A percentile compares a stretch with the other conserved stretches of the same genome.
These are phyloP conservation scores for Oscheius sp. DNA, from an alignment of 2,888 invertebrate species.

Conservation along the genomic window DNA sequence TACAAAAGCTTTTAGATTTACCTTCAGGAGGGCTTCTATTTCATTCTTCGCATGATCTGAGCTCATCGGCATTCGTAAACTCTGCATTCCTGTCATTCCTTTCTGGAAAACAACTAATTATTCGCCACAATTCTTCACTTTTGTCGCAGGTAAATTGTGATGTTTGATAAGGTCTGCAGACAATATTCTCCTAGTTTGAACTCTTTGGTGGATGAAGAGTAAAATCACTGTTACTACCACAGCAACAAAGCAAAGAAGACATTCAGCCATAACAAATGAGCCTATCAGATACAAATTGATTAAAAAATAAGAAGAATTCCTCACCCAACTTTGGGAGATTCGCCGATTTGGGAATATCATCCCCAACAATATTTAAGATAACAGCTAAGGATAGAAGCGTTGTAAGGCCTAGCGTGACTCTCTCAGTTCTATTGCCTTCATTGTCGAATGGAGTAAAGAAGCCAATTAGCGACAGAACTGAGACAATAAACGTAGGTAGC, in stretches of 20 bases:
- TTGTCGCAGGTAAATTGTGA: neutral
- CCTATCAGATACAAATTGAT: constrained; percentile 22
- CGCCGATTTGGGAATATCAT: constrained; percentile 31
- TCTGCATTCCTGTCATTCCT: neutral
- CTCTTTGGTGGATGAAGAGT: constrained; percentile 24
- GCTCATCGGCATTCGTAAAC: neutral
- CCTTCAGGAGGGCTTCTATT: neutral
- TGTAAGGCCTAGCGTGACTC: constrained; percentile 26
- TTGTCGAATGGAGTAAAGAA: constrained; percentile 31
- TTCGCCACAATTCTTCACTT: neutral
- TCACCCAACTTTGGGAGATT: constrained; percentile 26
- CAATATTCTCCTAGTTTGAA: constrained; percentile 18
- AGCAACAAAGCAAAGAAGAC: constrained; percentile 22
- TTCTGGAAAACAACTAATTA: neutral
- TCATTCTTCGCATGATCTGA: no score
- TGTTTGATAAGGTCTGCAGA: neutral
- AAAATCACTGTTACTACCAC: constrained; percentile 18
- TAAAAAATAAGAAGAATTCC: neutral
- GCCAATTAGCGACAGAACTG: constrained; percentile 20
- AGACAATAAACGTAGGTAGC: constrained; percentile 31
- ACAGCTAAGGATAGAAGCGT: constrained; percentile 30
- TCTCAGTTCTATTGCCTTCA: constrained; percentile 27
- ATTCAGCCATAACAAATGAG: constrained; percentile 20
- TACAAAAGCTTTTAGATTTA: no score
- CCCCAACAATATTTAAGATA: constrained; percentile 30